These are phyloP conservation scores for Mantis religiosa DNA, from an alignment of 2,888 invertebrate genomes.

Conservation along the genomic window DNA sequence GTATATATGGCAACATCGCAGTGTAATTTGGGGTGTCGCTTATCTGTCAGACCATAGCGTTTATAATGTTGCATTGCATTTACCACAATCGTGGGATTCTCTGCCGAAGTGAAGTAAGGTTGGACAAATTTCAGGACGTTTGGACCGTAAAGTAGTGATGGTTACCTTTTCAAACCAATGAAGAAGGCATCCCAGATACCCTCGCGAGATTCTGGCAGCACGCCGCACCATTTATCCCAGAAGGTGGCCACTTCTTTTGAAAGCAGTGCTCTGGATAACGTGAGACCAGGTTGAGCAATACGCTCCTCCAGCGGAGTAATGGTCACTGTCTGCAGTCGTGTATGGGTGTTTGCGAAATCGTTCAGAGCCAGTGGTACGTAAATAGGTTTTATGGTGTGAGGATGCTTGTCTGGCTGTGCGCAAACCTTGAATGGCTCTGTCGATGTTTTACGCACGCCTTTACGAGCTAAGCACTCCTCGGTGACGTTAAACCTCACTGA, in stretches of 20 bases:
- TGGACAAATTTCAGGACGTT: no score
- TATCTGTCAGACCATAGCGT: no score
- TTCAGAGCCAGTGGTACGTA: background rate
- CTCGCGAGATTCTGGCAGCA: background rate
- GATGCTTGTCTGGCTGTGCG: background rate
- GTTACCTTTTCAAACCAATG: background rate
- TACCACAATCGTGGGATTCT: no score
- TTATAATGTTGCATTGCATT: no score
- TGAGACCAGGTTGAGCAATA: background rate
- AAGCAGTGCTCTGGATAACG: background rate
- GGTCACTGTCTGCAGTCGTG: background rate
- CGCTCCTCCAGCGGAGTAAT: background rate
- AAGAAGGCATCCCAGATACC: background rate
- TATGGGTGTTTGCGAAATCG: background rate
- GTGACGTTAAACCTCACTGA: background rate
- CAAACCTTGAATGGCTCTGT: background rate
- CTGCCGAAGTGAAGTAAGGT: no score
- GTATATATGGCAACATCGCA: no score
- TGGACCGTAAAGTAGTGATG: no score
- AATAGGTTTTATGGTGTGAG: background rate
- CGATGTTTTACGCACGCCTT: background rate
- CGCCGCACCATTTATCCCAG: background rate
- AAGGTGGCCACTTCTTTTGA: background rate
- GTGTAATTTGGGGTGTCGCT: no score
- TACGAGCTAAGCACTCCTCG: background rate